These are phyloP conservation scores for Lagopus muta DNA, from an alignment of 2,113 vertebrate genomes.

Conservation along the genomic window DNA sequence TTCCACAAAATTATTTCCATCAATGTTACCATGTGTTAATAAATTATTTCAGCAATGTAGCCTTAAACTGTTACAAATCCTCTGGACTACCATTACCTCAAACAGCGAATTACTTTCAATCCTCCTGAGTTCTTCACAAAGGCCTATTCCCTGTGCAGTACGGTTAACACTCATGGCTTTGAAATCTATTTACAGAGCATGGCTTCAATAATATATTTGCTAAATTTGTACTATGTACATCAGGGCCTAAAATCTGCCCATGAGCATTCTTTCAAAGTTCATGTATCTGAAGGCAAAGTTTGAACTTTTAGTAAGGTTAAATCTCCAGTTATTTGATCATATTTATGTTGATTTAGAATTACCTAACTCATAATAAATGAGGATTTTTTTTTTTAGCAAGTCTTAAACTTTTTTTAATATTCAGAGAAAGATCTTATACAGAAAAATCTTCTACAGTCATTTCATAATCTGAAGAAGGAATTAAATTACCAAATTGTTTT, in stretches of 20 bases:
- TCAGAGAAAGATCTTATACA: not conserved
- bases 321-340: not conserved
- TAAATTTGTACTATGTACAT: not conserved
- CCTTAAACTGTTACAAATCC: not conserved
- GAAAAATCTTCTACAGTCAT: not conserved
- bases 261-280: not conserved
- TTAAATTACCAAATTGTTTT: not conserved
- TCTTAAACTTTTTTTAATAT: not conserved
- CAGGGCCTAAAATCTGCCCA: not conserved
- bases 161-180: not conserved
- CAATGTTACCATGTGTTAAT: not conserved
- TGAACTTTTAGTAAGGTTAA: not conserved
- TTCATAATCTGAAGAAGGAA: not conserved
- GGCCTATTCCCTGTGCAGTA: not conserved
- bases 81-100: not conserved
- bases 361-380: not conserved
- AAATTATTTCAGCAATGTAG: not conserved
- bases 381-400: not conserved
- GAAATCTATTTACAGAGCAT: not conserved
- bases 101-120: fast-evolving
- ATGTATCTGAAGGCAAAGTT: not conserved
- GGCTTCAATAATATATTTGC: slow-evolving; percentile 4
- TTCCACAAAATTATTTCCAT: not conserved
- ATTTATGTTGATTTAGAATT: slow-evolving; percentile 9
- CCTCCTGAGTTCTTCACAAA: not conserved